These are phyloP conservation scores for Ptychobarbus kaznakovi DNA, from an alignment of 2,797 vertebrate species.

Conservation along the genomic window DNA sequence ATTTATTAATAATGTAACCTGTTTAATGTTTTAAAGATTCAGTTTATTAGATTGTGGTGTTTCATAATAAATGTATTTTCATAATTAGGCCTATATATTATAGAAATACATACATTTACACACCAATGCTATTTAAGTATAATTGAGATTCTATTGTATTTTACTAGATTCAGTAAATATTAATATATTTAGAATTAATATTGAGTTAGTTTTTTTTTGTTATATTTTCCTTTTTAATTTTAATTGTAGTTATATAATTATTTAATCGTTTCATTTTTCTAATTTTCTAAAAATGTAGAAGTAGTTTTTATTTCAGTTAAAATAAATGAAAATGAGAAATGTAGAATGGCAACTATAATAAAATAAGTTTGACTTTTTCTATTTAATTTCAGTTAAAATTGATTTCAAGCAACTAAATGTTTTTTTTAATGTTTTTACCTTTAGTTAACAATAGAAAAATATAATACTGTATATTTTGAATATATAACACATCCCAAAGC, in stretches of 20 bases:
- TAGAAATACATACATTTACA: background rate
- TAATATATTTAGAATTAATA: too few relatives aligned
- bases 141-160: background rate
- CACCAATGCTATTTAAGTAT: background rate
- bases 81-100: background rate
- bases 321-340: background rate
- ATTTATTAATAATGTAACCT: background rate
- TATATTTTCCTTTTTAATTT: too few relatives aligned
- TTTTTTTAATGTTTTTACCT: too few relatives aligned
- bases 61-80: background rate
- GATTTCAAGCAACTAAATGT: background rate
- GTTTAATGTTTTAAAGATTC: background rate
- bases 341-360: background rate
- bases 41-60: background rate
- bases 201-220: too few relatives aligned
- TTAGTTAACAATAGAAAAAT: background rate
- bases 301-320: too few relatives aligned
- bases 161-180: background rate
- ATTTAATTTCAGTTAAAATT: background rate
- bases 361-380: too few relatives aligned
- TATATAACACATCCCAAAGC: background rate
- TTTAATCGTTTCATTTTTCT: too few relatives aligned
- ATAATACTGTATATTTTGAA: background rate
- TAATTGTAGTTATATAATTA: too few relatives aligned
- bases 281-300: too few relatives aligned